Base-by-base conservation (phyloP, 2,113 vertebrate genomes). In the Lagopus leucura region DNA sequence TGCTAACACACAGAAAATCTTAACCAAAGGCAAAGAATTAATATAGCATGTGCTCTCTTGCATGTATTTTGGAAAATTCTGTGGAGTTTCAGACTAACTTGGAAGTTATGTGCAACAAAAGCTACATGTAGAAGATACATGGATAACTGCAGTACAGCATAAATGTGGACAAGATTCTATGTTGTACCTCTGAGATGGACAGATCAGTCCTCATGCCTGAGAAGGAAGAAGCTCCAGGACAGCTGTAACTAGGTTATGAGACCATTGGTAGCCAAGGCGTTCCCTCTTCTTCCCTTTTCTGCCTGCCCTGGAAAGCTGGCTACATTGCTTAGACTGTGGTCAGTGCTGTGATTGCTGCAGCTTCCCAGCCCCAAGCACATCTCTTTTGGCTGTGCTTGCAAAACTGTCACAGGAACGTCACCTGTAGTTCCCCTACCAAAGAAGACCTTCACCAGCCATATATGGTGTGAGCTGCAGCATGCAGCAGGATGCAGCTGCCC, bases 361-460 rank as follows among this genome's bases (percentile, higher is more conserved):
- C 13, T 25, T 11, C 7, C 30, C 69, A 40, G 52, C 11, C 7
- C 45, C 48, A 66, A 45, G 32, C 6, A 17, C 28, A 2, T 11
- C 8, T 58, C 21, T 43, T 47, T 0, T 0, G 21, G 54, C 11
- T 24, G 8, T 20, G 65, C 25, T 50, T 21, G 12, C 24, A 73
- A 72, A 81, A 13, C 24, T 24, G 42, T 45, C 61, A 34, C 13
- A 58, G 43, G 20, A 83, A 47, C 0, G 0, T 58, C 25, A 48
- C 17, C 38, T 66, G 54, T 28, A 43, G n/a, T 64, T 15, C 32
- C 18, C 50, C 65, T 61, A 10, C 14, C 0, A 1, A 27, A 40
- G 60, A 48, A 48, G 42, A 27, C 47, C 43, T 38, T 75, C 19
- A 18, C 22, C 40, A 80, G 13, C 11, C 65, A n/a, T 7, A 13